These are phyloP conservation scores for Cataglyphis livida DNA, from an alignment of 2,888 invertebrate genomes.

Conservation along the genomic window DNA sequence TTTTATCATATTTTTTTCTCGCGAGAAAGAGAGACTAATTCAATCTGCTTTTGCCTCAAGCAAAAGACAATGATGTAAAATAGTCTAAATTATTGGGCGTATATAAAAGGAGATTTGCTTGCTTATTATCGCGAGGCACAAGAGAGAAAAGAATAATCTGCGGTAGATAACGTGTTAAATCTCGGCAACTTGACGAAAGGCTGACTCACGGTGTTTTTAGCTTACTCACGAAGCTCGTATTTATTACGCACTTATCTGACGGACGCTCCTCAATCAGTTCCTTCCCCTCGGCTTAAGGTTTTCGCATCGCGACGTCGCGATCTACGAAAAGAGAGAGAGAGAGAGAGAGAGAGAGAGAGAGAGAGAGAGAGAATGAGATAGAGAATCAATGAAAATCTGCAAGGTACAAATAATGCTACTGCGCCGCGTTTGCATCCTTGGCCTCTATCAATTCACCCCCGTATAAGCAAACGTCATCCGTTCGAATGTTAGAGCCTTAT, in stretches of 20 bases:
- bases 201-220: constrained; percentile 75
- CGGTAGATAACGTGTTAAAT: constrained; percentile 68
- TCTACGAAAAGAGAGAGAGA: constrained; percentile 1
- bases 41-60: not conserved
- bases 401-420: constrained; percentile 46
- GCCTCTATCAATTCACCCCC: constrained; percentile 50
- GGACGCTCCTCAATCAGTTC: constrained; percentile 70
- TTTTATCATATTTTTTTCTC: constrained; percentile 25
- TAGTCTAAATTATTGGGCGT: not conserved
- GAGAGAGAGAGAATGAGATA: not conserved
- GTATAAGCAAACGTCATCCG: constrained; percentile 53
- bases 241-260: constrained; percentile 79
- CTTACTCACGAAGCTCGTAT: constrained; percentile 80
- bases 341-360: not conserved
- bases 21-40: constrained; percentile 7
- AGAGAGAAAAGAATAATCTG: constrained; percentile 45
- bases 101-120: not conserved
- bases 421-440: constrained; percentile 11
- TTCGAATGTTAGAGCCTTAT: constrained; percentile 74
- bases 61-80: not conserved
- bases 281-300: constrained; percentile 44
- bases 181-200: constrained; percentile 70
- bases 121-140: constrained; percentile 13
- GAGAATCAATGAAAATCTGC: constrained; percentile 43
- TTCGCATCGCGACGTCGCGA: constrained; percentile 41